Base-by-base conservation (phyloP, 2,888 invertebrate species). In the Gymnosoma rotundatum region DNA sequence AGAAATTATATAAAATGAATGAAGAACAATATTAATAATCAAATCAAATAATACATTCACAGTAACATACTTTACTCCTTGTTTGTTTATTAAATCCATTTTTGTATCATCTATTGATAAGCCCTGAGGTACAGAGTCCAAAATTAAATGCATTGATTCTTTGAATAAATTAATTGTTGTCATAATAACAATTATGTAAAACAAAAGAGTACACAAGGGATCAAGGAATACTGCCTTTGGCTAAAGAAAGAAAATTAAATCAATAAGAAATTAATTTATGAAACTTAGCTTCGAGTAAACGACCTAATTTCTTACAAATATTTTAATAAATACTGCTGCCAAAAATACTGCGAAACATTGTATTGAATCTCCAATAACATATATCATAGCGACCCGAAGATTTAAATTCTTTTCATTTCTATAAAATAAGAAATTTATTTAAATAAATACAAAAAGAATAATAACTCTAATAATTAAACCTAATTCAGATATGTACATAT, bases 291-390 rank as follows among this genome's bases (percentile, higher is more conserved):
- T 38, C 0, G 7, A n/a, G 50, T 0, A 12, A 10, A 52, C 16
- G 8, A 25, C 2, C 7, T 64, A 5, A 52, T 69, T 7, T 93
- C 95, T 94, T 90, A 96, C 96, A 91, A 94, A 95, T 89, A 96
- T 94, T 91, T 96, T 96, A 87, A 98, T 97, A 88, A 98, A 93
- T 45, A 97, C 92, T 0, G 97, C 96, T 0, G 98, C 97, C 14
- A 97, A 92, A 75, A 98, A 93, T 20, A 98, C 97, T 0, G 98
- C 98, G 74, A 97, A 93, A 92, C 97, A 97, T 91, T 98, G 98
- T 80, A 97, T 94, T 56, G 98, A 94, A 91, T 98, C 98, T 0
- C 98, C 98, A 72, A 98, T 93, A 32, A 98, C 97, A 92, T 98
- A 98, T 86, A 98, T 96, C 84, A 97, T 94, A 0, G 98, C 98